Percentiles rank a stretch among this genome's conserved stretches.
Conservation (phyloP, 2,113 vertebrate genomes). For the Hypocryptadius cinnamomeus region DNA sequence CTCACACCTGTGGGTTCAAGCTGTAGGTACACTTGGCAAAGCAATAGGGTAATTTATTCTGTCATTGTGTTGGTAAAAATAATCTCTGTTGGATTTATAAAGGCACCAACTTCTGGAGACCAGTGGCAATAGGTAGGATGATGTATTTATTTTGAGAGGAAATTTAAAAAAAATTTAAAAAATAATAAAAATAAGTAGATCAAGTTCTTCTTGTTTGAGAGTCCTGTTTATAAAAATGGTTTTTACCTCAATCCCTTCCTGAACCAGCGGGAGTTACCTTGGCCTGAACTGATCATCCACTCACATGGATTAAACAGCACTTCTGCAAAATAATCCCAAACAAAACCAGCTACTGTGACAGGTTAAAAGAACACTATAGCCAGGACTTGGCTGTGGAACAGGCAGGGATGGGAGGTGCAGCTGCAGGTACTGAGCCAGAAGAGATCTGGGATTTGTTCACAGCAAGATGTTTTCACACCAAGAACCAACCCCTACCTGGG, state of each 20-base stretch:
- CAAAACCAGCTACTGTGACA: background rate
- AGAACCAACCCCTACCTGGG: background rate
- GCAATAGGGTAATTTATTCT: background rate
- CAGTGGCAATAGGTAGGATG: background rate
- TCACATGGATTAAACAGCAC: background rate
- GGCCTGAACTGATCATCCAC: background rate
- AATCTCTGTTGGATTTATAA: background rate
- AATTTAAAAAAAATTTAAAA: background rate
- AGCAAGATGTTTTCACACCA: background rate
- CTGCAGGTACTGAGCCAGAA: background rate
- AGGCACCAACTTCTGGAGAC: background rate
- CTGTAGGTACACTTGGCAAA: background rate
- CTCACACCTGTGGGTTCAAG: background rate
- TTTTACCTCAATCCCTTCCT: background rate
- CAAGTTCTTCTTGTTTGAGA: background rate
- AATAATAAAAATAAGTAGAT: too few species aligned
- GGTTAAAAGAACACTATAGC: background rate
- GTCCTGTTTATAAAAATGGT: background rate
- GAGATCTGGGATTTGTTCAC: background rate
- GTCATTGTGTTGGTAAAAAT: background rate
- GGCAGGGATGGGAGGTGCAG: background rate
- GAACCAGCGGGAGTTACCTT: background rate
- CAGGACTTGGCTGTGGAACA: background rate
- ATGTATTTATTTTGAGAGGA: background rate
- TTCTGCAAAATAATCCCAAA: background rate